A percentile compares a stretch with the other conserved stretches of the same genome.
Evolutionary conservation across 1,140 invertebrate species (phyloP).

Genomic region (Holcopasites calliopsidis): DNA sequence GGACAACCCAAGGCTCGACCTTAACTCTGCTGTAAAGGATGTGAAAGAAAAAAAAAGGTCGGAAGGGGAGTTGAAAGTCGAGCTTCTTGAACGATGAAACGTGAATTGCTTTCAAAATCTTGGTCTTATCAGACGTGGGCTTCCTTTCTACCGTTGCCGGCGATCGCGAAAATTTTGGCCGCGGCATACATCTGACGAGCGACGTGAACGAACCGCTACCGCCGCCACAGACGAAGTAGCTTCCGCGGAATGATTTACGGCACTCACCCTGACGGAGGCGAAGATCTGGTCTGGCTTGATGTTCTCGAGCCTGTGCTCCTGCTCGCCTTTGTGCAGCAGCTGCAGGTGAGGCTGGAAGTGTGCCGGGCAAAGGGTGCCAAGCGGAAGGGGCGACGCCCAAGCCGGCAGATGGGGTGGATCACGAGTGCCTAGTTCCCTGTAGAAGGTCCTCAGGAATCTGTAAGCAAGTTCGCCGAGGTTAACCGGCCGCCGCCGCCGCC

Average conservation of each 20-base stretch:
- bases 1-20: no score
- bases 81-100: no score
- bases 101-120: no score
- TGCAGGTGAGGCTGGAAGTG: conserved; percentile 78
- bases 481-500: background rate
- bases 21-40: no score
- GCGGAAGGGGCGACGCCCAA: conserved; percentile 76
- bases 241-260: conserved; percentile 35
- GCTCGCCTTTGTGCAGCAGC: conserved; percentile 72
- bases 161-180: conserved; percentile 19
- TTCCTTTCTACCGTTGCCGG: background rate
- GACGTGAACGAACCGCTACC: background rate
- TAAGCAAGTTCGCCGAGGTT: conserved; percentile 31
- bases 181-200: no score
- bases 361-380: conserved; percentile 76
- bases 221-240: background rate
- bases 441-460: conserved; percentile 77
- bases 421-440: conserved; percentile 75
- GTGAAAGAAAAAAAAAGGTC: no score
- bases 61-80: no score
- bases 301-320: conserved; percentile 73
- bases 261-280: conserved; percentile 75
- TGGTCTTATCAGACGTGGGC: no score
- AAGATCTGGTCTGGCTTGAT: conserved; percentile 78
- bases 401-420: conserved; percentile 75